Evolutionary conservation across 1,140 invertebrate species (phyloP), one percentile per base, ranked within the genome.

Genomic region (Eriocheir sinensis): DNA sequence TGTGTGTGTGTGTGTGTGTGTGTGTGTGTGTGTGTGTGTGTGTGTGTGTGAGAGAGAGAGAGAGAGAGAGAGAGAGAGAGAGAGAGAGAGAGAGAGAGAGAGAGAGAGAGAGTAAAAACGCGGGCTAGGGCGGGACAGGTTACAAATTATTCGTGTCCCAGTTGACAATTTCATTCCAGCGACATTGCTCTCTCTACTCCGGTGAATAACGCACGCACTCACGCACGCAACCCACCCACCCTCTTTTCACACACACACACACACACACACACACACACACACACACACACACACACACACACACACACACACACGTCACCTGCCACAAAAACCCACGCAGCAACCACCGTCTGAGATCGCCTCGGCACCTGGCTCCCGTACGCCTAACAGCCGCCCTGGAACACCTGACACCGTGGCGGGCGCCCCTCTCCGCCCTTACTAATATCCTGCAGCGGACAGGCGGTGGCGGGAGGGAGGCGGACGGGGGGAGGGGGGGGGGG

Each of bases 101-200:
- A 72, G 27, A n/a, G 60, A n/a, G 60, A 21, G 60, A 12, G 60
- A 72, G 60, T 4, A 72, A 48, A 48, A 48, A 48, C 44, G 44
- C 15, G 60, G 21, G 60, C 1, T 21, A n/a, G 60, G 12, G n/a
- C 60, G 27, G 12, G 60, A 72, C 60, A 72, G 60, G 60, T 72
- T 72, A 72, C 60, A 72, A 72, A 72, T 72, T 27, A 72, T 72
- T n/a, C n/a, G 27, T n/a, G 60, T 72, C n/a, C 60, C 27, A 21
- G 60, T n/a, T 72, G 60, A 72, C 60, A 72, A 72, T 72, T 72
- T 72, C 60, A 72, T 72, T 72, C 60, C 60, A 72, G n/a, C n/a
- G n/a, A n/a, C n/a, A n/a, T n/a, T n/a, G n/a, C n/a, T n/a, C n/a
- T n/a, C n/a, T n/a, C n/a, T n/a, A n/a, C n/a, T n/a, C n/a, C n/a